phyloP scores from a whole-genome alignment of 2,888 invertebrate genomes.

The Hydraecia micacea region DNA sequence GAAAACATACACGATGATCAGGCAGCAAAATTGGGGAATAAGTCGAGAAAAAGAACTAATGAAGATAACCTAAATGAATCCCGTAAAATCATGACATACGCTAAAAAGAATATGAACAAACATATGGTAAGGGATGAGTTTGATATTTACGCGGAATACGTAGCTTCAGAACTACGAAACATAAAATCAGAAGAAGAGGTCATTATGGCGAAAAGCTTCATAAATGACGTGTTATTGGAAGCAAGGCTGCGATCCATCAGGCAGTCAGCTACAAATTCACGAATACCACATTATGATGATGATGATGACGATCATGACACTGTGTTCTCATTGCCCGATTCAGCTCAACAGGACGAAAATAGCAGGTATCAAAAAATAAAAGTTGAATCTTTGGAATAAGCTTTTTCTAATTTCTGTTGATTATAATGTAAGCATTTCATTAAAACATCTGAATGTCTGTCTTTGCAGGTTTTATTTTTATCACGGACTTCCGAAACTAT shows the following conservation, averaged over 20 bases:
- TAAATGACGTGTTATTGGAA: conserved; percentile 15
- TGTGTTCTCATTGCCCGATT: background rate
- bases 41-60: conserved; percentile 23
- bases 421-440: background rate
- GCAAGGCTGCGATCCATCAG: conserved; percentile 26
- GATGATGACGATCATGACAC: background rate
- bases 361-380: background rate
- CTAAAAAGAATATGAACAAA: background rate
- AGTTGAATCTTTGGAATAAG: conserved; percentile 14
- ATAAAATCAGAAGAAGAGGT: conserved; percentile 34
- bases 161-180: conserved; percentile 25
- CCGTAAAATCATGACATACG: background rate
- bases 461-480: background rate
- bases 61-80: conserved; percentile 12
- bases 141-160: conserved; percentile 33
- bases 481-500: background rate
- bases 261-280: background rate
- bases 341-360: conserved; percentile 2
- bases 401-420: background rate
- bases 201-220: conserved; percentile 13
- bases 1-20: conserved; percentile 3
- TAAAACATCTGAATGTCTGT: background rate
- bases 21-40: background rate
- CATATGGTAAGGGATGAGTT: conserved; percentile 11
- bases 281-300: background rate